A percentile compares a stretch with the other conserved stretches of the same genome.
These are phyloP conservation scores for Psophia crepitans DNA, from an alignment of 2,113 vertebrate species.

Conservation along the genomic window DNA sequence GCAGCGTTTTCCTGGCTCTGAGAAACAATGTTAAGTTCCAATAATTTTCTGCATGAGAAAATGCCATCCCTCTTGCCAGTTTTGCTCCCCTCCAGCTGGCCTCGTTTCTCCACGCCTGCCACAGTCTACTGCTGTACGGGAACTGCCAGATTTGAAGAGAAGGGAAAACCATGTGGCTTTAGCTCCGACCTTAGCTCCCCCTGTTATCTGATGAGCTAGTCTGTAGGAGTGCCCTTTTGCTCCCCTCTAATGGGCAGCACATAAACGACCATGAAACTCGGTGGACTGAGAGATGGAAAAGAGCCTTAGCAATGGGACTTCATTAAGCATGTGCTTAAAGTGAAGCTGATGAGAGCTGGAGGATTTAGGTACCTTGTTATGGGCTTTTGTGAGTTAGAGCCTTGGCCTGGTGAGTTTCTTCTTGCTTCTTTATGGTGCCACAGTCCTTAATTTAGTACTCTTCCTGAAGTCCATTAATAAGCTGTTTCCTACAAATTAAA, in stretches of 20 bases:
- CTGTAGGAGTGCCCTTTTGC: background rate
- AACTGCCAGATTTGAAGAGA: background rate
- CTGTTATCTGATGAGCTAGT: background rate
- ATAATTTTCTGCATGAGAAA: slow-evolving; percentile 21
- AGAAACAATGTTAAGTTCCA: slow-evolving; percentile 20
- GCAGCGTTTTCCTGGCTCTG: background rate
- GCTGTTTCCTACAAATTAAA: background rate
- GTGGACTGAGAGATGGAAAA: background rate
- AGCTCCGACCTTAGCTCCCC: background rate
- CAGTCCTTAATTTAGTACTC: background rate
- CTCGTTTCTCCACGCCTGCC: background rate
- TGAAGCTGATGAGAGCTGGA: background rate
- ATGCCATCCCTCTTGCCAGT: background rate
- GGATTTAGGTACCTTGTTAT: background rate
- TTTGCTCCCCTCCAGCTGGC: slow-evolving; percentile 47
- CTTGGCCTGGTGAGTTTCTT: background rate
- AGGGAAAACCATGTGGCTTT: background rate
- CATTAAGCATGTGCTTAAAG: background rate
- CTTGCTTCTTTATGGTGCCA: background rate
- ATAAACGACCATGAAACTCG: background rate
- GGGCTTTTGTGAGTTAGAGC: background rate
- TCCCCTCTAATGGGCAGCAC: background rate
- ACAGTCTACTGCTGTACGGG: background rate
- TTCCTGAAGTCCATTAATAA: background rate
- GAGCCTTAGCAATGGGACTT: background rate